A percentile compares a stretch with the other conserved stretches of the same genome.
phyloP scores from a whole-genome alignment of 2,797 vertebrate genomes.

The Microchirus variegatus region DNA sequence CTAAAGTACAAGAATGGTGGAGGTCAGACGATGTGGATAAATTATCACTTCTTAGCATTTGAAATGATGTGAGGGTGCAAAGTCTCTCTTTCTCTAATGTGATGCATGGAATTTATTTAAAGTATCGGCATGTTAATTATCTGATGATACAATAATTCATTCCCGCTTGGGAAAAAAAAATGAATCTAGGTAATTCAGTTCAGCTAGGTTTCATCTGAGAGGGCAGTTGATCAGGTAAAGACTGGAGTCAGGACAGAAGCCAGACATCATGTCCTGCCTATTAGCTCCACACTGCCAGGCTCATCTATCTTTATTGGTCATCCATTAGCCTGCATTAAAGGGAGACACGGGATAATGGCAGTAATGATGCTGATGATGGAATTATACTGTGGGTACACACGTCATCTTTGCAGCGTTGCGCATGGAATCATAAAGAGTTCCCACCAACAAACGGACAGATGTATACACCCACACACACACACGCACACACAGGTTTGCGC shows the following conservation, averaged over 20 bases:
- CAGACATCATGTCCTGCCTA: conserved; percentile 89
- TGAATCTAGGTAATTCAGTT: conserved; percentile 42
- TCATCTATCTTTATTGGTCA: conserved; percentile 90
- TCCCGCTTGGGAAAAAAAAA: conserved; percentile 37
- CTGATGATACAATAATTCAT: conserved; percentile 31
- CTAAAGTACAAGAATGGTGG: neutral
- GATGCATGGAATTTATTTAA: neutral
- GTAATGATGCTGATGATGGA: conserved; percentile 86
- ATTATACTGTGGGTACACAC: conserved; percentile 78
- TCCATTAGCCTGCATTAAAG: conserved; percentile 87
- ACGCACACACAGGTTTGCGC: neutral
- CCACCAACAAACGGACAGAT: conserved; percentile 53
- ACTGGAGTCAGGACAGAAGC: conserved; percentile 76
- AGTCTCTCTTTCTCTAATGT: conserved; percentile 8
- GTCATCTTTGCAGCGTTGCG: conserved; percentile 71
- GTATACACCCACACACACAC: conserved; percentile 14
- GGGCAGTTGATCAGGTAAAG: conserved; percentile 67
- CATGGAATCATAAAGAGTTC: conserved; percentile 73
- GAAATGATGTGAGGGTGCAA: neutral
- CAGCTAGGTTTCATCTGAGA: conserved; percentile 47
- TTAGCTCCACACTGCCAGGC: conserved; percentile 84
- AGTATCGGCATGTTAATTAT: conserved; percentile 39
- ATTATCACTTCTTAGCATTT: conserved; percentile 1
- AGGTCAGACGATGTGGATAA: neutral
- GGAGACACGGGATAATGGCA: conserved; percentile 85